phyloP scores from a whole-genome alignment of 1,140 invertebrate species.

The Lerema accius region DNA sequence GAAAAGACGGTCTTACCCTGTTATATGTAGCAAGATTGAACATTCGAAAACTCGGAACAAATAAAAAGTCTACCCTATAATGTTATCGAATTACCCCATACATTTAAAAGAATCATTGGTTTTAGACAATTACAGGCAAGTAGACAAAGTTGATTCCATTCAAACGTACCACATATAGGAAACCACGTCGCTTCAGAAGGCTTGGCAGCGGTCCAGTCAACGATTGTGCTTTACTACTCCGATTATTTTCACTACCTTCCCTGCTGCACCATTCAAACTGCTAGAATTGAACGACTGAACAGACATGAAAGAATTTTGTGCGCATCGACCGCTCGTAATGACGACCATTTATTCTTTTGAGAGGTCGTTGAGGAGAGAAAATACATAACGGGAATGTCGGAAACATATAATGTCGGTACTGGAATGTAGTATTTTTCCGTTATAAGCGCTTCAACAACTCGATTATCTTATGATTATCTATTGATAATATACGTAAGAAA shows the following conservation, averaged over 20 bases:
- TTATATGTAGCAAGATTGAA: too few species aligned
- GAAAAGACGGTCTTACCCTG: too few species aligned
- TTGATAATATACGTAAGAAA: not conserved
- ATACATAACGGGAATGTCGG: conserved; percentile 4
- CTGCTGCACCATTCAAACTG: conserved; percentile 45
- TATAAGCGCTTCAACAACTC: not conserved
- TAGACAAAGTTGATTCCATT: conserved; percentile 60
- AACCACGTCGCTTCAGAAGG: conserved; percentile 46
- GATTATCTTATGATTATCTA: not conserved
- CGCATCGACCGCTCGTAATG: conserved; percentile 58
- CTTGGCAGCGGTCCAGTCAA: conserved; percentile 58
- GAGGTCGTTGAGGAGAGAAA: conserved; percentile 23
- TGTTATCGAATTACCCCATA: not conserved
- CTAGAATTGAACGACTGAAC: conserved; percentile 54
- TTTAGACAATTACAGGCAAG: conserved; percentile 28
- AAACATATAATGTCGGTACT: conserved; percentile 1
- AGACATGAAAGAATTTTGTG: conserved; percentile 67
- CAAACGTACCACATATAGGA: conserved; percentile 51
- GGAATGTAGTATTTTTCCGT: not conserved
- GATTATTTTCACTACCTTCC: conserved; percentile 57
- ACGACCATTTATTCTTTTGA: conserved; percentile 51
- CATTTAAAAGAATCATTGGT: conserved; percentile 9
- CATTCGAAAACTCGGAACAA: too few species aligned
- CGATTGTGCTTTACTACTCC: conserved; percentile 60
- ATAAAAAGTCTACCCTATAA: too few species aligned